Evolutionary conservation across 2,888 invertebrate species (phyloP), one percentile per base, ranked within the genome.

Genomic region (Leucophenga montana): DNA sequence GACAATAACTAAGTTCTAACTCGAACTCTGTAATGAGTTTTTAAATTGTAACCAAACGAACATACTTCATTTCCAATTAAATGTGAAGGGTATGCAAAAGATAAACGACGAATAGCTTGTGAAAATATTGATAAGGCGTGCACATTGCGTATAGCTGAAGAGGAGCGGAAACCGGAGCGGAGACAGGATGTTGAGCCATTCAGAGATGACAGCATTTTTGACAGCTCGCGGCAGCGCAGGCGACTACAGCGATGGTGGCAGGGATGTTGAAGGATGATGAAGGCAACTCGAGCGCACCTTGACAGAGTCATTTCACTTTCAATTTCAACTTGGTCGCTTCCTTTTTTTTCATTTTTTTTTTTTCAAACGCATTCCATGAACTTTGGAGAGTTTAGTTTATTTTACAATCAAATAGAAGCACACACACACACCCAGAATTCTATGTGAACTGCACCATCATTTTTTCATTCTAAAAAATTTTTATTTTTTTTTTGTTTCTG

Each of bases 101-200:
- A 39, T 11, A 39, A 39, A 39, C 11, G 27, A 56, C 22, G 56
- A 16, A 56, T 27, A 54, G 56, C 56, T 39, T 27, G 14, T 14
- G 56, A 22, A 20, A 56, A 56, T 22, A 56, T 56, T 56, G 56
- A 39, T 39, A 53, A 53, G 53, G 18, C 18, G 14, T 13, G 48
- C 27, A 27, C 27, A 27, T 27, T 27, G 27, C 27, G 39, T 39
- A 39, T 39, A 39, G 8, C 3, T 39, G 11, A 39, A 39, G 11
- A 65, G 8, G 4, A 64, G 56, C 13, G 64, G 54, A 67, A 70
- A 71, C 66, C 65, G 50, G 48, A 44, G 53, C 39, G 48, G 62
- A 74, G 69, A 70, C 64, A 50, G 33, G 53, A 39, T 11, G 11
- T 39, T 39, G 4, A 39, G 39, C 39, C 39, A 39, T 3, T 18